Percentiles rank a stretch among this genome's conserved stretches.
These are phyloP conservation scores for Nyctibius grandis DNA, from an alignment of 2,797 vertebrate species.

Conservation along the genomic window DNA sequence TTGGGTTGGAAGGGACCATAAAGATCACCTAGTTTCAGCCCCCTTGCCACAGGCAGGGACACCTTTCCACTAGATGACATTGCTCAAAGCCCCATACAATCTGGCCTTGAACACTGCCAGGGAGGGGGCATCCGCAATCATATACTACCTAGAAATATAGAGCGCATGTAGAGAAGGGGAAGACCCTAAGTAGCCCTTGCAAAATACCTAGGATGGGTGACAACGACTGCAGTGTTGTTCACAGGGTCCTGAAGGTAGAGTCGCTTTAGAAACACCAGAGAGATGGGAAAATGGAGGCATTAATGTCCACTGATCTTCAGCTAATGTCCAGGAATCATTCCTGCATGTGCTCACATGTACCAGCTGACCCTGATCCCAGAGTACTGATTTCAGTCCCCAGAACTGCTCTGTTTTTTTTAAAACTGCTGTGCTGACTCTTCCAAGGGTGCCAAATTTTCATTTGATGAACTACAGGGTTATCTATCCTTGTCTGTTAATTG, in stretches of 20 bases:
- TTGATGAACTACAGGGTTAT: not conserved
- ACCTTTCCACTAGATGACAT: too few species aligned
- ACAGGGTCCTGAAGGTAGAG: not conserved
- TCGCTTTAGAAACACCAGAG: not conserved
- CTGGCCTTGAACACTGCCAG: too few species aligned
- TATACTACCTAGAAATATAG: not conserved
- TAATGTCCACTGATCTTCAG: not conserved
- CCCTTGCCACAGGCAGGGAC: too few species aligned
- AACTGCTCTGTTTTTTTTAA: not conserved
- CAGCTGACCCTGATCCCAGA: not conserved
- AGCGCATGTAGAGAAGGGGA: not conserved
- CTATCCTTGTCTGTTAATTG: not conserved
- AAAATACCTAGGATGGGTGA: not conserved
- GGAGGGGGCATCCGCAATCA: too few species aligned
- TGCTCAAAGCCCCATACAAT: too few species aligned
- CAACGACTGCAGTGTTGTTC: not conserved
- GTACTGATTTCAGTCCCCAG: not conserved
- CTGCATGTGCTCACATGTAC: fast-evolving
- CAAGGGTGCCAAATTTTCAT: not conserved
- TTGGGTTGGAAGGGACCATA: too few species aligned
- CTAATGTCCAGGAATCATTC: not conserved
- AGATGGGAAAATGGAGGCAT: not conserved
- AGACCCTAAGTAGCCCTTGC: not conserved
- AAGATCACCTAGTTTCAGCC: too few species aligned
- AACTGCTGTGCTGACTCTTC: not conserved